Conservation (phyloP, 1,140 invertebrate genomes). For the Ptiloglossa arizonensis region DNA sequence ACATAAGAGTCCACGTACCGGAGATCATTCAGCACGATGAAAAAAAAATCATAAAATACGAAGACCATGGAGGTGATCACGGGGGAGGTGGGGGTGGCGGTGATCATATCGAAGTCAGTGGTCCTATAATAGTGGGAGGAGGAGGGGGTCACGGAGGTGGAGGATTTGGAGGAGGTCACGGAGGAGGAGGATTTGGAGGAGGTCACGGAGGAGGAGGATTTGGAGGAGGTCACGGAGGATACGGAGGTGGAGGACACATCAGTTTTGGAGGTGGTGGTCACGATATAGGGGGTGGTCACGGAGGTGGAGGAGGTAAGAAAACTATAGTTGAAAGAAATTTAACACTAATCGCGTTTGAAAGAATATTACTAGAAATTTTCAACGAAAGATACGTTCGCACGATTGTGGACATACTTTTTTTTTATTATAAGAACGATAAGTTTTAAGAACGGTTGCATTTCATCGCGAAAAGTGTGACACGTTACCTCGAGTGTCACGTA, state of each 20-base stretch:
- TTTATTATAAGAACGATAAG: too few relatives aligned
- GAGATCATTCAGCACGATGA: conserved; percentile 73
- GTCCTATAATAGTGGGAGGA: conserved; percentile 7
- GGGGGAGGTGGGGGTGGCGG: conserved; percentile 17
- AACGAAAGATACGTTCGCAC: too few relatives aligned
- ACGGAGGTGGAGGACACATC: too few relatives aligned
- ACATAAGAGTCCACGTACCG: conserved; percentile 79
- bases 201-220: conserved; percentile 23
- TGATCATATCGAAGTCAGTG: conserved; percentile 14
- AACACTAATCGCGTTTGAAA: too few relatives aligned
- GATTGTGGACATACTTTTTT: too few relatives aligned
- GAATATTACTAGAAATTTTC: too few relatives aligned
- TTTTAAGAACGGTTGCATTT: too few relatives aligned
- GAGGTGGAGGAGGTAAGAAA: conserved; percentile 47
- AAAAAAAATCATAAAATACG: conserved; percentile 66
- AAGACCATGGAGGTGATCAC: conserved; percentile 66
- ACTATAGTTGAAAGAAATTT: too few relatives aligned
- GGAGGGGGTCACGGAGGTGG: conserved; percentile 62
- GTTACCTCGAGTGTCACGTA: too few relatives aligned
- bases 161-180: conserved; percentile 41
- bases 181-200: conserved; percentile 45
- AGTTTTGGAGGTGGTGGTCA: too few relatives aligned
- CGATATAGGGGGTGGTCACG: conserved; percentile 45
- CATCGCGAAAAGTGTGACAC: too few relatives aligned
- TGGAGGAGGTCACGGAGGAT: conserved; percentile 26